Conservation (phyloP, 2,797 vertebrate species). For the Oreonectes daqikongensis region DNA sequence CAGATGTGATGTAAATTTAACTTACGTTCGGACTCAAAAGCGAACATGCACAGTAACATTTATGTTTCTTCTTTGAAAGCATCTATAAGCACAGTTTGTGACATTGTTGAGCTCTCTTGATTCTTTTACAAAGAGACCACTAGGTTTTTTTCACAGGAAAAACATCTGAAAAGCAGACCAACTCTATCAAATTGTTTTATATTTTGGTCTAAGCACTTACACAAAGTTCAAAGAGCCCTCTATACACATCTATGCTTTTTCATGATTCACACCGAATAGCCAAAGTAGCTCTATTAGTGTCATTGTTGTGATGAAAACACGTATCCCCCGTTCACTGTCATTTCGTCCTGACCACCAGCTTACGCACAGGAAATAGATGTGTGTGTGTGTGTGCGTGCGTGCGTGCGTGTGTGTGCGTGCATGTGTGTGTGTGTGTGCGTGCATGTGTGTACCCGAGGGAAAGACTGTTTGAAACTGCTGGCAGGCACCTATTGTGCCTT, state of each 20-base stretch:
- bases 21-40: too few species aligned
- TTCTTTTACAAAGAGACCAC: too few species aligned
- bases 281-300: neutral
- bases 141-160: too few species aligned
- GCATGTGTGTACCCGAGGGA: neutral
- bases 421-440: too few species aligned
- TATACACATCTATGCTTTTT: neutral
- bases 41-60: too few species aligned
- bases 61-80: too few species aligned
- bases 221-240: neutral
- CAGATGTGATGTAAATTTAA: too few species aligned
- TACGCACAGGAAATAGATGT: conserved; percentile 5
- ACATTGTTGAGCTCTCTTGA: too few species aligned
- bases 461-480: neutral
- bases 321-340: conserved; percentile 2
- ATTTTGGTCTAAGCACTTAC: neutral
- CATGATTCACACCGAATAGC: neutral
- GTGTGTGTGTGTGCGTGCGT: too few species aligned
- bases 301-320: conserved; percentile 17
- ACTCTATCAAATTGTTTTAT: neutral
- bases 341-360: neutral
- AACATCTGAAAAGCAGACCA: neutral
- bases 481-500: conserved; percentile 6
- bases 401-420: too few species aligned
- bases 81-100: too few species aligned